Base-by-base conservation (phyloP, 2,888 invertebrate species). In the Colletes collaris region DNA sequence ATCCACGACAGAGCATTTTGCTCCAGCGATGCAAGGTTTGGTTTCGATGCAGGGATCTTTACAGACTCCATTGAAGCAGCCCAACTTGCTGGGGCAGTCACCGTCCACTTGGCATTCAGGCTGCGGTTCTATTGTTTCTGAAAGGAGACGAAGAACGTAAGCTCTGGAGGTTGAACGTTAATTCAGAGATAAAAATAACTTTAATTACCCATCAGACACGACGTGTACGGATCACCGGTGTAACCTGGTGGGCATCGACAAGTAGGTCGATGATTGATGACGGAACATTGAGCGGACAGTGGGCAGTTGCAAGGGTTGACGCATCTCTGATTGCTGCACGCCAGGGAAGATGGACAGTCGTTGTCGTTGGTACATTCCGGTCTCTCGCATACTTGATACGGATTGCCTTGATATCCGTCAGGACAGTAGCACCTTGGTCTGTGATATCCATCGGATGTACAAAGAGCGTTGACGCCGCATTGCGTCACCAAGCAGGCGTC, bases 271-370 rank as follows among this genome's bases (percentile, higher is more conserved):
- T 98, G 98, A 83, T 97, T 96, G 68, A 95, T 94, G 5, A 97
- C 97, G 2, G 94, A 95, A 89, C 98, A 98, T 77, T 96, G 94
- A 1, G 98, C 97, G 10, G 94, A 95, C 6, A 94, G 93, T n/a
- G 97, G 97, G 91, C 98, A 98, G 69, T 96, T 95, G 92, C 98
- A 98, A 7, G 98, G 98, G 93, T 97, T 96, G 89, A 95, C 95
- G 90, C 98, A 98, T 76, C 95, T 95, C 89, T 96, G 96, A 86
- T 96, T 95, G 81, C 95, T 94, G 89, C 98, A 98, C 8, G 97
- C 96, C 85, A 97, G 93, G 93, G 96, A 96, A 81, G 95, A 95
- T 0, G 97, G 95, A 88, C 98, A 98, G 84, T 98, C 97, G 5
- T 95, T 94, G 89, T 98, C 96, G 3, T 90, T 92, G 4, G 95